Evolutionary conservation across 2,113 vertebrate species (phyloP), one percentile per base, ranked within the genome.

Genomic region (Ellobius talpinus): DNA sequence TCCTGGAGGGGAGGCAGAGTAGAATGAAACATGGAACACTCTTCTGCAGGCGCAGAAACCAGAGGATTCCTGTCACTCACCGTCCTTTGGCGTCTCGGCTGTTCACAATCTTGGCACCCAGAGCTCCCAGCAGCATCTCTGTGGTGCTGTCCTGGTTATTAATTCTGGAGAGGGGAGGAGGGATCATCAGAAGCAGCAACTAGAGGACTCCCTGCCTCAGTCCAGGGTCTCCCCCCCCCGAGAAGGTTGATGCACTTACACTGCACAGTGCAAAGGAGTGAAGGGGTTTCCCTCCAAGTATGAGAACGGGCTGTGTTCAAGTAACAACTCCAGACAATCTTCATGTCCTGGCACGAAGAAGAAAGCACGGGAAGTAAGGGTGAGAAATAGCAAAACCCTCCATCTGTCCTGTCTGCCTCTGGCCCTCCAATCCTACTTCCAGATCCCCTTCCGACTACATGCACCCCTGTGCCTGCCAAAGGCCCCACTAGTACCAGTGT

Each of bases 261-360:
- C 99, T 98, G 99, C 99, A 99, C 99, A 99, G 99, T 99, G 99
- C 99, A 99, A 99, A 93, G 99, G 99, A 94, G 99, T 99, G 97
- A 99, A 99, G 93, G 98, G 98, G 93, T 99, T 99, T 99, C 99
- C 99, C 98, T 99, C 99, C 95, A 99, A 98, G 98, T 99, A 99
- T 78, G 99, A 99, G 97, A 99, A 99, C 50, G 98, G 99, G 98
- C 99, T 99, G 98, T 99, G 99, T 99, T 99, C 99, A 99, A 99
- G 99, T 99, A 99, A 99, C 99, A 99, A 98, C 97, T 99, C 99
- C 98, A 99, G 99, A 99, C 99, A 99, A 98, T 99, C 99, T 98
- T 99, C 99, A 89, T 99, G 99, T 96, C 99, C 99, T 99, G 92
- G 74, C 91, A 72, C 0, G 26, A 97, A 68, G 78, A 78, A 78